Evolutionary conservation across 2,888 invertebrate species (phyloP).

Genomic region (Empis livida): DNA sequence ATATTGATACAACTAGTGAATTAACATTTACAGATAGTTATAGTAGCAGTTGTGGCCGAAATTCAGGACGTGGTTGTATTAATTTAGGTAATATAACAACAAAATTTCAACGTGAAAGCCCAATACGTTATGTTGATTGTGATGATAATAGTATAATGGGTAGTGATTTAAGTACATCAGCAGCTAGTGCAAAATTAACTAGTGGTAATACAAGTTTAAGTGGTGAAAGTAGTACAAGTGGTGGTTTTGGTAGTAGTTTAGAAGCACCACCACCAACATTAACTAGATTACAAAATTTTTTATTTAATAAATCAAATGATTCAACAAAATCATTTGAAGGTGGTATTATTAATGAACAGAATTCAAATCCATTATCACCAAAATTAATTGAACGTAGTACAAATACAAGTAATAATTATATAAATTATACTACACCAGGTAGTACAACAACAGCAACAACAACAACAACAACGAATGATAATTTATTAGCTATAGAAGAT

Average conservation of each 20-base stretch:
- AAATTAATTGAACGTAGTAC: slow-evolving; percentile 4
- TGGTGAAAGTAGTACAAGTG: not conserved
- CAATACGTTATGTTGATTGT: not conserved
- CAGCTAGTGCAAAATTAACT: slow-evolving; percentile 1
- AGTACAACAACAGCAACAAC: no score
- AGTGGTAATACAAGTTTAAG: not conserved
- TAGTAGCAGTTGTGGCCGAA: not conserved
- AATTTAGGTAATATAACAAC: no score
- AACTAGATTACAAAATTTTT: slow-evolving; percentile 28
- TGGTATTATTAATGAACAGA: not conserved
- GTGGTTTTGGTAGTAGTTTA: not conserved
- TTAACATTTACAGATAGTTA: not conserved
- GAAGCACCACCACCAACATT: slow-evolving; percentile 23
- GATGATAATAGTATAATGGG: slow-evolving; percentile 3
- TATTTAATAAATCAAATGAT: slow-evolving; percentile 20
- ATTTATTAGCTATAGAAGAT: not conserved
- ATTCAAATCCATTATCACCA: not conserved
- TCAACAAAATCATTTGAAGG: slow-evolving; percentile 3
- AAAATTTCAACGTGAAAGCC: not conserved
- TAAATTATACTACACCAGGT: no score
- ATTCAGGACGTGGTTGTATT: not conserved
- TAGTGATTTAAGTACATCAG: slow-evolving; percentile 5
- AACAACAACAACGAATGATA: slow-evolving; percentile 4
- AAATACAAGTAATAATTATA: slow-evolving; percentile 12
- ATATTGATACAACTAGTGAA: not conserved